Conservation (phyloP, 2,888 invertebrate species). For the Alloplasta piceator region DNA sequence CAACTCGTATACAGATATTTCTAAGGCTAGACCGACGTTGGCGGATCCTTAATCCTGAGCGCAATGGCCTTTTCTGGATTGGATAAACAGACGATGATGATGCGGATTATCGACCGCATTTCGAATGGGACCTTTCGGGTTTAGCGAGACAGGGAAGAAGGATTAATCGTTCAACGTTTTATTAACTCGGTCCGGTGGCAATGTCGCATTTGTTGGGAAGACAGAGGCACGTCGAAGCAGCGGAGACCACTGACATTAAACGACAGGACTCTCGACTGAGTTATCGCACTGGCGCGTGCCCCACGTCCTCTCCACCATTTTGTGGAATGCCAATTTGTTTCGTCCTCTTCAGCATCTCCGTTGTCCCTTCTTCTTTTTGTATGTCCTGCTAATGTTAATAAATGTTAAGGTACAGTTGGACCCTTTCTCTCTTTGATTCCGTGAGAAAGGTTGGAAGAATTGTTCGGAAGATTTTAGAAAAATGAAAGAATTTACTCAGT, state of each 20-base stretch:
- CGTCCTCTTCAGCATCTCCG: conserved; percentile 65
- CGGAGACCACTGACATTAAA: conserved; percentile 11
- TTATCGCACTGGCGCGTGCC: conserved; percentile 79
- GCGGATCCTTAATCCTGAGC: too few species aligned
- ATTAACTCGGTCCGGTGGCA: conserved; percentile 65
- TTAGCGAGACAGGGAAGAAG: conserved; percentile 20
- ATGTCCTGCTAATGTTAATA: not conserved
- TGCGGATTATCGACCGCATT: too few species aligned
- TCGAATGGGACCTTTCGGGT: not conserved
- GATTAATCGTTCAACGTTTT: conserved; percentile 63
- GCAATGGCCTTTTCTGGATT: too few species aligned
- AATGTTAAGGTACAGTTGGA: too few species aligned
- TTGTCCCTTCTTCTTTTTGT: conserved; percentile 19
- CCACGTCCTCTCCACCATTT: conserved; percentile 66
- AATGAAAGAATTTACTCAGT: too few species aligned
- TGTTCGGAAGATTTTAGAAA: too few species aligned
- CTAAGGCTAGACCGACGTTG: too few species aligned
- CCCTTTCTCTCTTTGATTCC: too few species aligned
- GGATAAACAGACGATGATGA: too few species aligned
- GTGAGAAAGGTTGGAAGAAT: too few species aligned
- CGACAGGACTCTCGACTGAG: conserved; percentile 71
- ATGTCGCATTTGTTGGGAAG: conserved; percentile 24
- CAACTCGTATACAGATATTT: too few species aligned
- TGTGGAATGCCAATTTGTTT: conserved; percentile 78
- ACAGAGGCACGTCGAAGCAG: conserved; percentile 47